A percentile compares a stretch with the other conserved stretches of the same genome.
phyloP scores from a whole-genome alignment of 2,797 vertebrate genomes.

The Babyrousa celebensis region DNA sequence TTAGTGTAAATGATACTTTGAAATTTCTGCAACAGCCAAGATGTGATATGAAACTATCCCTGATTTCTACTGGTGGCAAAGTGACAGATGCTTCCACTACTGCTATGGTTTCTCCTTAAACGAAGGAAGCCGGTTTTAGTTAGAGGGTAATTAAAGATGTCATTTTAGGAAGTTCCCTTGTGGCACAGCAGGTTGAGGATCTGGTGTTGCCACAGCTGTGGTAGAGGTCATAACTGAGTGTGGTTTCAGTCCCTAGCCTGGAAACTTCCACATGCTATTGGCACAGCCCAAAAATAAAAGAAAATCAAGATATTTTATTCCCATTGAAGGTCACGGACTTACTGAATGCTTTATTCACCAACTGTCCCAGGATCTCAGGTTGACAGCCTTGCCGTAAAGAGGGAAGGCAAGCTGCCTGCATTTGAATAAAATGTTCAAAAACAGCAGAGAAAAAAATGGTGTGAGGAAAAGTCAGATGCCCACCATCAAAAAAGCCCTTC shows the following conservation, averaged over 20 bases:
- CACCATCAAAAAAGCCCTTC: not conserved
- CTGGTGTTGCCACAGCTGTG: no score
- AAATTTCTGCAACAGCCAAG: not conserved
- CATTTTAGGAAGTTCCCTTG: not conserved
- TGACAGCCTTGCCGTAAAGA: not conserved
- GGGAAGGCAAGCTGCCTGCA: not conserved
- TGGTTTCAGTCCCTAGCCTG: no score
- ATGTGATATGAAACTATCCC: not conserved
- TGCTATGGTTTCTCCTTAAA: slow-evolving; percentile 12
- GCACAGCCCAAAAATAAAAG: no score
- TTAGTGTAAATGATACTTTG: not conserved
- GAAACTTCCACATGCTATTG: no score
- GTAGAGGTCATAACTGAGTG: no score
- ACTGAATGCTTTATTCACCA: not conserved
- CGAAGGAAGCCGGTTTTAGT: slow-evolving; percentile 1
- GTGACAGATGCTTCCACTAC: not conserved
- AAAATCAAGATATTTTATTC: not conserved
- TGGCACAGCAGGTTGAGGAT: no score
- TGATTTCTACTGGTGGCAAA: not conserved
- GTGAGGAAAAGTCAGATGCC: not conserved
- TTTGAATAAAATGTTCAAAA: not conserved
- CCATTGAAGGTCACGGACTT: not conserved
- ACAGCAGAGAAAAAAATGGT: not conserved
- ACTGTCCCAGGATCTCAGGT: not conserved
- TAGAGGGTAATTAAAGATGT: not conserved